Percentiles rank a stretch among this genome's conserved stretches.
These are phyloP conservation scores for Pyrgilauda ruficollis DNA, from an alignment of 2,113 vertebrate genomes.

Conservation along the genomic window DNA sequence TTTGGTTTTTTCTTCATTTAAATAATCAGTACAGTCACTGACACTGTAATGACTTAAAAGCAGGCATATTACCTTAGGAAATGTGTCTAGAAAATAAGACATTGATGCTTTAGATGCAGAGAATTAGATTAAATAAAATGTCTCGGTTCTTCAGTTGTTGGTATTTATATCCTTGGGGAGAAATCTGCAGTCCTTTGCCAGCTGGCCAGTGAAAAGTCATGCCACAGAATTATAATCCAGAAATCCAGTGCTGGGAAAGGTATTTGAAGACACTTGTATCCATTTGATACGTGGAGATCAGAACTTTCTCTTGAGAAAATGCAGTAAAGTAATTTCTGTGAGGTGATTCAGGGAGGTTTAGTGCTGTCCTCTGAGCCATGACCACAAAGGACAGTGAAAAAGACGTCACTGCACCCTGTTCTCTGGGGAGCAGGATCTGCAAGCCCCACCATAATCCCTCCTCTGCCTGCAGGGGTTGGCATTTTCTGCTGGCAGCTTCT, in stretches of 20 bases:
- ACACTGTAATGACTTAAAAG: not conserved
- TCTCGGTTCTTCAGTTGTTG: not conserved
- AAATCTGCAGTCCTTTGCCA: not conserved
- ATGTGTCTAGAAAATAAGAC: not conserved
- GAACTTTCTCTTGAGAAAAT: not conserved
- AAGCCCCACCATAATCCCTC: not conserved
- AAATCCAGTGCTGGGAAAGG: not conserved
- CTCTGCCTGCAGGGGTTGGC: not conserved
- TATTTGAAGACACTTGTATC: fast-evolving
- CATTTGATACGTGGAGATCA: not conserved
- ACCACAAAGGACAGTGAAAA: not conserved
- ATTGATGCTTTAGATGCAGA: not conserved
- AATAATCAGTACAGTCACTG: not conserved
- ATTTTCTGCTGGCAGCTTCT: not conserved
- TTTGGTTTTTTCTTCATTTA: not conserved
- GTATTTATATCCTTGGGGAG: not conserved
- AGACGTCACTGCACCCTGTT: not conserved
- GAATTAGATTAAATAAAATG: not conserved
- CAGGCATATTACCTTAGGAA: not conserved
- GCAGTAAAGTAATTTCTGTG: not conserved
- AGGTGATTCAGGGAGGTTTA: not conserved
- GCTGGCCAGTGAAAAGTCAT: not conserved
- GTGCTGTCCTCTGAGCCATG: not conserved
- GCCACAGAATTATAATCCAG: not conserved
- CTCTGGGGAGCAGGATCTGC: not conserved